Evolutionary conservation across 2,888 invertebrate species (phyloP).

Genomic region (Camptogramma bilineatum): DNA sequence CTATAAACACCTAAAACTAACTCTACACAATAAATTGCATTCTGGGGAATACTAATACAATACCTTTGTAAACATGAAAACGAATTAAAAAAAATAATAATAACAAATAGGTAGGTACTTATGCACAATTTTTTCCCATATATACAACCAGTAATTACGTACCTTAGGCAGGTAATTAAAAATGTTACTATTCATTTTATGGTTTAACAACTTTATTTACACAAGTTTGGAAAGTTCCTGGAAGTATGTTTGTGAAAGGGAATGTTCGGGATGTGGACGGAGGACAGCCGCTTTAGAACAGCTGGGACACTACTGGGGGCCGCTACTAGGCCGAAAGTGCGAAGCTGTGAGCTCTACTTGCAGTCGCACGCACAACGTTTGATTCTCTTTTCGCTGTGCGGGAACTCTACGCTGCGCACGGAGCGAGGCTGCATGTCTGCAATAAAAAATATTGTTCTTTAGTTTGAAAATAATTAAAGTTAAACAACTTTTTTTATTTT

Average conservation of each 20-base stretch:
- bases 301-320: slow-evolving; percentile 32
- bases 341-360: slow-evolving; percentile 67
- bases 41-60: slow-evolving; percentile 45
- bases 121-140: slow-evolving; percentile 57
- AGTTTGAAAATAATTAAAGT: no score
- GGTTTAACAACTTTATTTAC: slow-evolving; percentile 74
- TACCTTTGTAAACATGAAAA: slow-evolving; percentile 49
- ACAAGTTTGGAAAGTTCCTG: slow-evolving; percentile 51
- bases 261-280: slow-evolving; percentile 62
- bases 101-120: slow-evolving; percentile 32
- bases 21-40: slow-evolving; percentile 40
- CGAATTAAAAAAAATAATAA: slow-evolving; percentile 63
- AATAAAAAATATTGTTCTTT: slow-evolving; percentile 37
- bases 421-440: slow-evolving; percentile 92
- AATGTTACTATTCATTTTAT: slow-evolving; percentile 53
- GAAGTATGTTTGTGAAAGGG: slow-evolving; percentile 29
- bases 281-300: slow-evolving; percentile 42
- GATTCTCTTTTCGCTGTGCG: slow-evolving; percentile 87
- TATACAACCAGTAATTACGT: slow-evolving; percentile 54
- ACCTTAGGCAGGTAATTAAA: slow-evolving; percentile 56
- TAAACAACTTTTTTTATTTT: no score
- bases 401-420: slow-evolving; percentile 86
- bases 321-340: slow-evolving; percentile 26
- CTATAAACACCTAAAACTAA: slow-evolving; percentile 7
- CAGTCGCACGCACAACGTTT: slow-evolving; percentile 92